Base-by-base conservation (phyloP, 1,140 invertebrate genomes). In the Lucilia cuprina region DNA sequence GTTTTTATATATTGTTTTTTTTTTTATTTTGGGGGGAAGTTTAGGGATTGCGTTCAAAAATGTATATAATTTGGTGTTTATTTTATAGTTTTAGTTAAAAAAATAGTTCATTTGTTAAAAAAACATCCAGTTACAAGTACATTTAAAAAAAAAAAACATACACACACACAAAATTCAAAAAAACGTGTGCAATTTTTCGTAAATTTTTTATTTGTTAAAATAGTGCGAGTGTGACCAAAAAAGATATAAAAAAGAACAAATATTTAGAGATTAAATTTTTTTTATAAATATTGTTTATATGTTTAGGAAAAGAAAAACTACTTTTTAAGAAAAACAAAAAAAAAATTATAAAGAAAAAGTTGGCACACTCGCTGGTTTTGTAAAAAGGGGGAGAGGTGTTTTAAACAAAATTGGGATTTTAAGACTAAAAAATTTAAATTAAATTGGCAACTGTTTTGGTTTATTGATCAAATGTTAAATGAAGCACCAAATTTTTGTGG, bases 221-320 rank as follows among this genome's bases (percentile, higher is more conserved):
- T 5, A 83, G 47, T 80, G 77, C 77, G 77, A 80, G 77, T 80
- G 77, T 80, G 77, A 41, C 77, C 77, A 80, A 30, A 84, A 35
- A 83, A 74, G 35, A 83, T 49, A 60, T 41, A 74, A 60, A 84
- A 80, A 84, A 82, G 49, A 84, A 75, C 74, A 84, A 50, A 77
- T 49, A 84, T 41, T 21, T 80, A 78, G 80, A 12, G 77, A n/a
- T 80, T 25, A 25, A 21, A 21, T 9, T 17, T 55, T 55, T 77
- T 47, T 77, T 17, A 77, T 41, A n/a, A 77, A 77, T 77, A 55
- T 4, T 10, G 12, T 12, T 14, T 55, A 17, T 5, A 5, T 55
- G 12, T 55, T 55, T 25, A 12, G 17, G 34, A 77, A 35, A 35
- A 34, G 13, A 47, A 19, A 80, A 21, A 21, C 77, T 80, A 80